Base-by-base conservation (phyloP, 2,888 invertebrate genomes). In the Aromia moschata region DNA sequence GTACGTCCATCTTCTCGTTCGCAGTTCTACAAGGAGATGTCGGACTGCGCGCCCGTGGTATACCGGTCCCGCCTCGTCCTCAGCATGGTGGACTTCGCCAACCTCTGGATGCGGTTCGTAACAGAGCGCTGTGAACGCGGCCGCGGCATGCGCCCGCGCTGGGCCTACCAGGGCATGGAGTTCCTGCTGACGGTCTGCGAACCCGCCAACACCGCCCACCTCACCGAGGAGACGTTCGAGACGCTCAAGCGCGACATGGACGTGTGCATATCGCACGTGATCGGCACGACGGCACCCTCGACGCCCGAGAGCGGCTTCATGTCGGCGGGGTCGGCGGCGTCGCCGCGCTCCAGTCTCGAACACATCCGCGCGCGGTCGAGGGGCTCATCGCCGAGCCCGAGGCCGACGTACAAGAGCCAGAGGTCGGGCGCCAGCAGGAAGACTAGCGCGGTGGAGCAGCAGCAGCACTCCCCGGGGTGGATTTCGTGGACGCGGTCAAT, bases 51-150 rank as follows among this genome's bases (percentile, higher is more conserved):
- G 51, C 81, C 82, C 59, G 55, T 73, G n/a, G 69, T 74, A 16
- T 69, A 68, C 75, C 82, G 70, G 59, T 80, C 71, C 9, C 76
- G 82, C 64, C 77, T 91, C 20, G 85, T 88, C 0, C 74, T 83
- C 25, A 85, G 87, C 57, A 84, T 92, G 70, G 85, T 91, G 2
- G 80, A 84, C 31, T 91, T 92, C 77, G 90, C 91, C 7, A 85
- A 86, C 69, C 87, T 92, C 76, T 96, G 96, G 96, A 95, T 96
- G 92, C 84, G 85, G 56, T 96, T 96, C 79, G 94, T 94, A 1
- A 86, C 88, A 65, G 88, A 90, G 72, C 85, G 92, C 11, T 96
- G 94, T 77, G 95, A 96, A 74, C 81, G 90, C 0, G 76, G 76
- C 2, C 83, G 93, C 2, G 94, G 94, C 0, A 83, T 91, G 67